Evolutionary conservation across 2,888 invertebrate species (phyloP), one percentile per base, ranked within the genome.

Genomic region (Mythimna ferrago): DNA sequence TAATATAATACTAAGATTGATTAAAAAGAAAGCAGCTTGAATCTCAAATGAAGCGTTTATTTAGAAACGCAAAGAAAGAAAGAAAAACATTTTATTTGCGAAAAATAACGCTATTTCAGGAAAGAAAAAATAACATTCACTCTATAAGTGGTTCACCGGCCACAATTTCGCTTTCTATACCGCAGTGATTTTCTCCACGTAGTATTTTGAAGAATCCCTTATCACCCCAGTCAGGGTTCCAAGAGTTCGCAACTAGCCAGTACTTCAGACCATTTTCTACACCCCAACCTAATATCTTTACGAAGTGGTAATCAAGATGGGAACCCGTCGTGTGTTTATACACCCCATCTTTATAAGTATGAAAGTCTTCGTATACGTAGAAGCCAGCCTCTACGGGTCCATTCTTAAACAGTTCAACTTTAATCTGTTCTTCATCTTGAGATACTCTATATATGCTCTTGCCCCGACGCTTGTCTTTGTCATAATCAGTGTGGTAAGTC

Each of bases 191-290:
- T 2, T 4, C 5, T 19, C 76, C 74, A 21, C 74, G 75, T 7
- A 69, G n/a, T 19, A 73, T 75, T 75, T 75, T 75, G 32, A 75
- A 70, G 14, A 14, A 77, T 35, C 77, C 77, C 2, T 75, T 62
- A 2, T 75, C 51, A 35, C 78, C 77, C 75, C 75, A 77, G 19
- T 77, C 21, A 1, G 35, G 1, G n/a, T 77, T 70, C 75, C 77
- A 75, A 58, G 75, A 75, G n/a, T 75, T 75, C 1, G 77, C 75
- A n/a, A 70, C 1, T 10, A 75, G 75, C 75, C 75, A 76, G 19
- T 76, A 76, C 26, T 76, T 76, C 4, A n/a, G 19, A n/a, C 53
- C 78, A 57, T 63, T 53, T 10, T 63, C 78, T 2, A 71, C 57
- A 16, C 78, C 75, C 75, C 78, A 76, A 9, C 78, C 75, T 11